These are phyloP conservation scores for Barbus barbus DNA, from an alignment of 2,113 vertebrate genomes.

Conservation along the genomic window DNA sequence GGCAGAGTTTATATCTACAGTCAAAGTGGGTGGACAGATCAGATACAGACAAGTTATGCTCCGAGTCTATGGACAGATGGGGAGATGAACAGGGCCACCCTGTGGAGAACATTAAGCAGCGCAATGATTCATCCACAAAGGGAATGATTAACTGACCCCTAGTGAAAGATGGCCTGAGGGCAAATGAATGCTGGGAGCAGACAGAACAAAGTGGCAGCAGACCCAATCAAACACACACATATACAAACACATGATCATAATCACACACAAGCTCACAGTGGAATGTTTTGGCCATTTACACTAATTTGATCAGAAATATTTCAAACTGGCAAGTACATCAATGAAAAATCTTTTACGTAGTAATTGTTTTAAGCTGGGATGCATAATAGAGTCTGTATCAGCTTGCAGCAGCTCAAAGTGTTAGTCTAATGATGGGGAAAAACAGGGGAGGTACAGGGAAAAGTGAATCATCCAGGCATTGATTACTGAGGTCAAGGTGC, in stretches of 20 bases:
- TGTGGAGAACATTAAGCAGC: background rate
- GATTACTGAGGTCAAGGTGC: no score
- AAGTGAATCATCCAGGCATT: background rate
- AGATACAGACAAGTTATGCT: no score
- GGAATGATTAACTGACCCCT: background rate
- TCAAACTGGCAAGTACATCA: background rate
- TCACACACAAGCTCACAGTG: background rate
- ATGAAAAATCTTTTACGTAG: background rate
- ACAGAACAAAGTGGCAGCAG: slow-evolving; percentile 13
- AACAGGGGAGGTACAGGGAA: background rate
- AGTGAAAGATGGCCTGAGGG: slow-evolving; percentile 1
- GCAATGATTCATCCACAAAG: background rate
- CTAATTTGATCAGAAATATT: background rate
- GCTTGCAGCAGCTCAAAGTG: background rate
- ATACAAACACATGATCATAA: background rate
- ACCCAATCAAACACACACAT: background rate
- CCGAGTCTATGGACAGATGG: no score
- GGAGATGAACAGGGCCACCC: background rate
- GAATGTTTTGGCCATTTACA: background rate
- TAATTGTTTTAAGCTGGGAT: background rate
- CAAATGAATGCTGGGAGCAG: slow-evolving; percentile 1
- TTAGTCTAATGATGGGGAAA: background rate
- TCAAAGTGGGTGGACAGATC: background rate
- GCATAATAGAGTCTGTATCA: background rate
- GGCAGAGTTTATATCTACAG: background rate